Percentiles rank a stretch among this genome's conserved stretches.
These are phyloP conservation scores for Psilopsiagon aurifrons DNA, from an alignment of 2,113 vertebrate species.

Conservation along the genomic window DNA sequence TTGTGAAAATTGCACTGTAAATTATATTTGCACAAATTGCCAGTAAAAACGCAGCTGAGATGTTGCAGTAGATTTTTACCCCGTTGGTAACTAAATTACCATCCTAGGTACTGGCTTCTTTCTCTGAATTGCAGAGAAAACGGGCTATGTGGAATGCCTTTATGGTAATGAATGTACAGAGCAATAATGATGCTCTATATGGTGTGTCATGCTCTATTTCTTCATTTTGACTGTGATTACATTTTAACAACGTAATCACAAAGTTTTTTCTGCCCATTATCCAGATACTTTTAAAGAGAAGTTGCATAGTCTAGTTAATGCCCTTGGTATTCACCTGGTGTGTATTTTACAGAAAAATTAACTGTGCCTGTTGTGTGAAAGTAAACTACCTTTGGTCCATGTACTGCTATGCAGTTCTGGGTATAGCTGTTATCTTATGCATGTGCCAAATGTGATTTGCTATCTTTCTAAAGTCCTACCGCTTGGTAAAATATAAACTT, in stretches of 20 bases:
- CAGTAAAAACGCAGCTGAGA: background rate
- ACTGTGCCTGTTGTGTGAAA: background rate
- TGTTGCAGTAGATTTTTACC: background rate
- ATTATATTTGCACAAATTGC: background rate
- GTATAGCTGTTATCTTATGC: background rate
- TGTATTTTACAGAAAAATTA: conserved; percentile 3
- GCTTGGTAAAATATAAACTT: background rate
- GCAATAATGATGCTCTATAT: background rate
- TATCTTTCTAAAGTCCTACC: background rate
- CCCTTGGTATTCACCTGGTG: background rate
- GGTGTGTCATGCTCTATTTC: conserved; percentile 6
- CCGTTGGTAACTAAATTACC: background rate
- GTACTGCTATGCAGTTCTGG: background rate
- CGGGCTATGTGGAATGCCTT: background rate
- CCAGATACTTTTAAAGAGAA: background rate
- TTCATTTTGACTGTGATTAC: conserved; percentile 41
- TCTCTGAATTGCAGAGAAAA: background rate
- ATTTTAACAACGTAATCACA: conserved; percentile 14
- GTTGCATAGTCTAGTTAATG: background rate
- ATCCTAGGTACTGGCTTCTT: background rate
- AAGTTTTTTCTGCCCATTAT: conserved; percentile 13
- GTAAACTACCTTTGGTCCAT: background rate
- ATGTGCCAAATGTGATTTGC: conserved; percentile 27
- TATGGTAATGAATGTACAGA: background rate
- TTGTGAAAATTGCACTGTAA: background rate